phyloP scores from a whole-genome alignment of 2,113 vertebrate genomes.

The Xiphophorus hellerii region DNA sequence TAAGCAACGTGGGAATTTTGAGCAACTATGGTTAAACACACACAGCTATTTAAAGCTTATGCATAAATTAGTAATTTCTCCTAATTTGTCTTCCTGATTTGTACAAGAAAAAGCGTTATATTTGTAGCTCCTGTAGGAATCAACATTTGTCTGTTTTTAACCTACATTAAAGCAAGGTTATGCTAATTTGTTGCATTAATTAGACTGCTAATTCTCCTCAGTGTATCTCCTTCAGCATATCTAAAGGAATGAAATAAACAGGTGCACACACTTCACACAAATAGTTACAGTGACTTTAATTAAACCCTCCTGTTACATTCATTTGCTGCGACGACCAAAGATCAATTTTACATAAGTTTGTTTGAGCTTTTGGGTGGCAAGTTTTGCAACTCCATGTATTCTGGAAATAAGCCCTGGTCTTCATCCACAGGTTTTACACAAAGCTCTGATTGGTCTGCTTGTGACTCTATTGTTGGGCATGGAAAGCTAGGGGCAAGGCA shows the following conservation, averaged over 20 bases:
- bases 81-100: background rate
- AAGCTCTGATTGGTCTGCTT: background rate
- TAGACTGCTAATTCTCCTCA: background rate
- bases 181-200: background rate
- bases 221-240: background rate
- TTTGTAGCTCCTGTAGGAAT: background rate
- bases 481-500: no score
- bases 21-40: background rate
- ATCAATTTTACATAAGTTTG: slow-evolving; percentile 37
- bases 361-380: slow-evolving; percentile 3
- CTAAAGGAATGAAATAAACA: background rate
- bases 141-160: background rate
- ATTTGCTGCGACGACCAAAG: slow-evolving; percentile 29
- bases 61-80: background rate
- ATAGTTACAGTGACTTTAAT: slow-evolving; percentile 43
- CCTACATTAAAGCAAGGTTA: background rate
- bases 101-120: background rate
- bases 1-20: background rate
- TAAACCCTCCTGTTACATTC: slow-evolving; percentile 44
- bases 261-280: background rate
- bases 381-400: background rate
- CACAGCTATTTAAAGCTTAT: background rate
- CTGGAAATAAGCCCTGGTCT: background rate
- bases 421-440: background rate
- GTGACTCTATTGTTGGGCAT: background rate